Percentiles rank a stretch among this genome's conserved stretches.
phyloP scores from a whole-genome alignment of 2,797 vertebrate species.

The Hypotaenidia philippensis region DNA sequence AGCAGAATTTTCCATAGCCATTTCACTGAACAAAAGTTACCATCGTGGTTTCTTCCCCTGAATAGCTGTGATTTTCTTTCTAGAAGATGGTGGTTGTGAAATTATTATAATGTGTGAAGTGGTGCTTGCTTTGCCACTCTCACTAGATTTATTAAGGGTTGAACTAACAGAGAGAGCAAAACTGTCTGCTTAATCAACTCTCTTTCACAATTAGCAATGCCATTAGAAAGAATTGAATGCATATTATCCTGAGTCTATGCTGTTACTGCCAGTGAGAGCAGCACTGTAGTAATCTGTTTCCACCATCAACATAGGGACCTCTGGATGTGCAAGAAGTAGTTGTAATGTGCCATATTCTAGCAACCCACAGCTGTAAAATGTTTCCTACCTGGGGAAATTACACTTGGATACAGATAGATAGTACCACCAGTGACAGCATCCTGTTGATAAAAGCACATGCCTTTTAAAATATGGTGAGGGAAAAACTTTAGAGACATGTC shows the following conservation, averaged over 20 bases:
- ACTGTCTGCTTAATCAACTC: not conserved
- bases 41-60: not conserved
- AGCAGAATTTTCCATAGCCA: not conserved
- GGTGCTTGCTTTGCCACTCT: not conserved
- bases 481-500: not conserved
- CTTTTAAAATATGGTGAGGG: not conserved
- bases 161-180: not conserved
- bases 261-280: slow-evolving; percentile 1
- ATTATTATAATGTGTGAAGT: not conserved
- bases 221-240: not conserved
- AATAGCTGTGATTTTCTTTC: not conserved
- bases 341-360: not conserved
- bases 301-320: not conserved
- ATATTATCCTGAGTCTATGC: not conserved
- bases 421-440: not conserved
- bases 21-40: not conserved
- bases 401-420: not conserved
- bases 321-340: not conserved
- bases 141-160: not conserved
- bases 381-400: slow-evolving; percentile 10
- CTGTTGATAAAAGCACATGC: not conserved
- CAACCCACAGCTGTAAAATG: not conserved
- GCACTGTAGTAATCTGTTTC: not conserved
- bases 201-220: not conserved
- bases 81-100: not conserved